Evolutionary conservation across 2,113 vertebrate species (phyloP), one percentile per base, ranked within the genome.

Genomic region (Nesoenas mayeri): DNA sequence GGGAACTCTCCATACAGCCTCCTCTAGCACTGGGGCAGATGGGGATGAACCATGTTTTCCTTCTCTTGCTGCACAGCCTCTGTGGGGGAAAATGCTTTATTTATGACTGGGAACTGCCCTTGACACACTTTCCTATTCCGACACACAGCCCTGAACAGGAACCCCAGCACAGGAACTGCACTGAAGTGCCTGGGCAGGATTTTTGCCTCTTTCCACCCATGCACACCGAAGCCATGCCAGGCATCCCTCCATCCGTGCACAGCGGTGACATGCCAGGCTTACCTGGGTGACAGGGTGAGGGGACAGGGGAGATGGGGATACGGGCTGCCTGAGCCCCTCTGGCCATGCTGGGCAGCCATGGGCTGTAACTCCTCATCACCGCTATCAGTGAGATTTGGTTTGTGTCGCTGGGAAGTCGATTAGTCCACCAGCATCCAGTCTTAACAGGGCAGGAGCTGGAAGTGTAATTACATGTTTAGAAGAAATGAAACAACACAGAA

Each of bases 11-110:
- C 24, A 3, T 9, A 50, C 50, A 26, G 64, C 48, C 50, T 24
- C 34, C 47, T 51, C 42, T 53, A 14, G 28, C 12, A 2, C 70
- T 6, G 2, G 24, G 40, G 21, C 15, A 3, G 75, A 11, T 0
- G 9, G 10, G 25, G 17, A 28, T 5, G 21, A 32, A 32, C 25
- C 44, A 5, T 26, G 12, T 51, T 53, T 10, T 11, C 32, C 78
- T 51, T 42, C 51, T 34, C 25, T 47, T 7, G 20, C n/a, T 15
- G 47, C 15, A 1, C 15, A 12, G 34, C 40, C 29, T 40, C 18
- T 2, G 0, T 0, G 4, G 13, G n/a, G 60, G 24, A 11, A 31
- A n/a, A 24, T 19, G 15, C 18, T 32, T 15, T 21, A 34, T 14
- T 53, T 22, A 28, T 22, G 21, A 21, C 21, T 28, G 69, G 44